Evolutionary conservation across 1,140 invertebrate species (phyloP).

Genomic region (Drosophila burlai): DNA sequence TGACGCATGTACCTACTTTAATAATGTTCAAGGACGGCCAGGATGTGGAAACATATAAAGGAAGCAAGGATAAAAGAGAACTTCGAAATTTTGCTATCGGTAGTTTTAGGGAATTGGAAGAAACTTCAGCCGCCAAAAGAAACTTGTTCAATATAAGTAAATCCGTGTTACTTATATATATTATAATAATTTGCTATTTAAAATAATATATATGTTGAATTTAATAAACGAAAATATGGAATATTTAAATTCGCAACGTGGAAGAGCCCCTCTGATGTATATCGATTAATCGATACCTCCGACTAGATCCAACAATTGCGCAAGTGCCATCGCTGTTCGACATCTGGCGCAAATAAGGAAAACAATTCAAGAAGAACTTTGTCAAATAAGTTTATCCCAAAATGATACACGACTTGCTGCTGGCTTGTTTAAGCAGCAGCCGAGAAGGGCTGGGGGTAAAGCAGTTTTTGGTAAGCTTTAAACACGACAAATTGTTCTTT

Average conservation of each 20-base stretch:
- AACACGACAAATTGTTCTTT: not conserved
- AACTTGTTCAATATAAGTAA: not conserved
- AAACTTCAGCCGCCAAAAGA: not conserved
- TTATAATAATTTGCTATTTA: not conserved
- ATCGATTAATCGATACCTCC: slow-evolving; percentile 9
- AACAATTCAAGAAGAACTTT: not conserved
- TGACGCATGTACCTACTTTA: not conserved
- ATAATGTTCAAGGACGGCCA: slow-evolving; percentile 15
- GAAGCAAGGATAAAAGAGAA: not conserved
- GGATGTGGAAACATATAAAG: slow-evolving; percentile 5
- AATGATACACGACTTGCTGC: slow-evolving; percentile 80
- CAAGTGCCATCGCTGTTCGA: slow-evolving; percentile 9
- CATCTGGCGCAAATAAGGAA: slow-evolving; percentile 35
- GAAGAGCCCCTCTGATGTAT: not conserved
- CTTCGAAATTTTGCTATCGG: not conserved
- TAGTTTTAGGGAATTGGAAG: not conserved
- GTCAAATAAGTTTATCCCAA: not conserved
- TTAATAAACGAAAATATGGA: not conserved
- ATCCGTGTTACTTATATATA: not conserved
- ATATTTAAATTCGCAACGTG: not conserved
- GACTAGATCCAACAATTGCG: too few species aligned
- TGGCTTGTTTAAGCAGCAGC: slow-evolving; percentile 68
- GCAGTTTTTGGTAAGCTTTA: slow-evolving; percentile 64
- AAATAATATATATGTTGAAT: not conserved
- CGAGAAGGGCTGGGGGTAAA: slow-evolving; percentile 47